Base-by-base conservation (phyloP, 2,888 invertebrate species). In the Taphrorychus bicolor region DNA sequence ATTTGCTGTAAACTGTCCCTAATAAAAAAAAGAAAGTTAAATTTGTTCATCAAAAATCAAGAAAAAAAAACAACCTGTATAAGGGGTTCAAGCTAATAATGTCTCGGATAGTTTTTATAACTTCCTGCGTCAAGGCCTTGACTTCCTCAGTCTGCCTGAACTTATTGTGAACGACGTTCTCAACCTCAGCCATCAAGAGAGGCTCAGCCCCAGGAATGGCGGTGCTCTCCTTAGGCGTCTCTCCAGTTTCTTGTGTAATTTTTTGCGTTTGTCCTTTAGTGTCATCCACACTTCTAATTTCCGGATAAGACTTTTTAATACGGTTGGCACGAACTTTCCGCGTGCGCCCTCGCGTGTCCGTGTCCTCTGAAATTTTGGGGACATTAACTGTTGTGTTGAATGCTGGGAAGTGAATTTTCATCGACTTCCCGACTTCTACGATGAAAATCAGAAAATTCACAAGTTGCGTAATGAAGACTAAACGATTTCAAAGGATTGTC, bases 1-100 rank as follows among this genome's bases (percentile, higher is more conserved):
- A 99, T 96, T 83, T 98, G 97, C 79, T 97, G 95, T n/a, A 99
- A 87, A 57, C 97, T 96, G 81, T 99, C 98, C 73, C 97, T 70
- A 42, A n/a, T 48, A 51, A 11, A 3, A 5, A 5, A 48, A 16
- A 2, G 9, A 32, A 16, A 9, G 3, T 14, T 48, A 9, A 4
- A 7, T 48, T 48, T 48, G 16, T n/a, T 5, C 7, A 2, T 17
- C n/a, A 5, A 19, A 51, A 51, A 9, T 1, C 2, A 17, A 18
- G 17, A 49, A 21, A 40, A 51, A 9, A 57, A 1, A 11, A 41
- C 54, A 59, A 66, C 70, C 70, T 91, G 80, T 98, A 98, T 66
- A 99, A 84, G 0, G 98, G 97, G 87, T 98, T 99, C 85, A 98
- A 87, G 72, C 95, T 94, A 70, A 99, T 97, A 66, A 99, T 97